A percentile compares a stretch with the other conserved stretches of the same genome.
Evolutionary conservation across 2,888 invertebrate genomes (phyloP).

Genomic region (Abrostola triplasia): DNA sequence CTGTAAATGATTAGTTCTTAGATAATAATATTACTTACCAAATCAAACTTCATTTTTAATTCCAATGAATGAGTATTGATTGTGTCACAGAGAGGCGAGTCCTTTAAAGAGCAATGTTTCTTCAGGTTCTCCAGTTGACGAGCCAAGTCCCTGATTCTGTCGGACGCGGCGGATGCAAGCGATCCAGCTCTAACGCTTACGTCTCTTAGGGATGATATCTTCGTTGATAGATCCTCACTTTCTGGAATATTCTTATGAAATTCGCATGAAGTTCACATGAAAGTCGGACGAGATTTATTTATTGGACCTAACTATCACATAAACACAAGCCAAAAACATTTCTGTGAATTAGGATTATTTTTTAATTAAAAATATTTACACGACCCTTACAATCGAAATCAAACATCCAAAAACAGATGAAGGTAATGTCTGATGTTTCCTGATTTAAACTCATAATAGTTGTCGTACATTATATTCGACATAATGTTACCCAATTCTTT

Average conservation of each 20-base stretch:
- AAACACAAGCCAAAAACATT: too few relatives aligned
- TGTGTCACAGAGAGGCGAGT: constrained; percentile 93
- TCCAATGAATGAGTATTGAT: constrained; percentile 92
- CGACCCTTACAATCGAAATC: too few relatives aligned
- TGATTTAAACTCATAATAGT: too few relatives aligned
- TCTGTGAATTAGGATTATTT: too few relatives aligned
- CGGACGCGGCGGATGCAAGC: constrained; percentile 86
- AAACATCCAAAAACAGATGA: too few relatives aligned
- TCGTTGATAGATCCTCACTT: constrained; percentile 87
- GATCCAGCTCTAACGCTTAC: constrained; percentile 87
- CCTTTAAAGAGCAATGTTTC: constrained; percentile 91
- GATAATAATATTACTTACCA: constrained; percentile 74
- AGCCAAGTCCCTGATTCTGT: constrained; percentile 88
- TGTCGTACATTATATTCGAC: too few relatives aligned
- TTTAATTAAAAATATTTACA: too few relatives aligned
- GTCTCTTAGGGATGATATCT: constrained; percentile 87
- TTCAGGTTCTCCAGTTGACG: constrained; percentile 88
- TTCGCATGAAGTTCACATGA: too few relatives aligned
- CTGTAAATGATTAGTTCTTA: not conserved
- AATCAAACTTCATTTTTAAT: constrained; percentile 89
- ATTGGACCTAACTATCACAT: too few relatives aligned
- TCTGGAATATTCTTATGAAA: constrained; percentile 72
- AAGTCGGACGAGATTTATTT: too few relatives aligned
- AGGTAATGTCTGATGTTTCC: too few relatives aligned
- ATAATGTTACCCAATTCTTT: too few relatives aligned